Evolutionary conservation across 2,113 vertebrate genomes (phyloP).

Genomic region (Rhinolophus ferrumequinum): DNA sequence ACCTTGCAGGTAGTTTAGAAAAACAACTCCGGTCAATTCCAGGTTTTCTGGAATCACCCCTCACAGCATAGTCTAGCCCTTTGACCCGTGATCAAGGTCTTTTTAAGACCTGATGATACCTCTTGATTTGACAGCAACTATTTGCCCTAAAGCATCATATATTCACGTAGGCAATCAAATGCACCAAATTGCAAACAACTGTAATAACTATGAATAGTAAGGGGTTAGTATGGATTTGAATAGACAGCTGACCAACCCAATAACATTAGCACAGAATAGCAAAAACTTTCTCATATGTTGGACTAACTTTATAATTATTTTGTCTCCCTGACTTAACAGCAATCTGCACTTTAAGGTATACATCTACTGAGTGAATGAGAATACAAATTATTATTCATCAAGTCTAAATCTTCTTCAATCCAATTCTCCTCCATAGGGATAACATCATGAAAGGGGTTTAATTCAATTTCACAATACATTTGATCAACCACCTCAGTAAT

Average conservation of each 20-base stretch:
- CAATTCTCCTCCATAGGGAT: not conserved
- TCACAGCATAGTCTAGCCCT: not conserved
- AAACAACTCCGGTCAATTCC: not conserved
- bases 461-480: slow-evolving; percentile 5
- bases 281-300: not conserved
- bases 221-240: not conserved
- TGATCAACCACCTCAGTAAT: not conserved
- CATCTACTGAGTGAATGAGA: not conserved
- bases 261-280: not conserved
- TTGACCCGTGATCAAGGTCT: not conserved
- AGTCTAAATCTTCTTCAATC: not conserved
- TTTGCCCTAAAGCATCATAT: not conserved
- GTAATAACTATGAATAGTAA: not conserved
- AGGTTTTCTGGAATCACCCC: not conserved
- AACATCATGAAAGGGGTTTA: not conserved
- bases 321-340: not conserved
- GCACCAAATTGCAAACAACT: not conserved
- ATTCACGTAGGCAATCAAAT: not conserved
- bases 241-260: not conserved
- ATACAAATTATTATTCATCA: not conserved
- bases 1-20: not conserved
- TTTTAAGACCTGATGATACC: not conserved
- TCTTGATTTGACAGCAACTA: not conserved
- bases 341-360: not conserved
- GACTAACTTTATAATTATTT: not conserved